Percentiles rank a stretch among this genome's conserved stretches.
phyloP scores from a whole-genome alignment of 2,797 vertebrate genomes.

The Australoheros facetus region DNA sequence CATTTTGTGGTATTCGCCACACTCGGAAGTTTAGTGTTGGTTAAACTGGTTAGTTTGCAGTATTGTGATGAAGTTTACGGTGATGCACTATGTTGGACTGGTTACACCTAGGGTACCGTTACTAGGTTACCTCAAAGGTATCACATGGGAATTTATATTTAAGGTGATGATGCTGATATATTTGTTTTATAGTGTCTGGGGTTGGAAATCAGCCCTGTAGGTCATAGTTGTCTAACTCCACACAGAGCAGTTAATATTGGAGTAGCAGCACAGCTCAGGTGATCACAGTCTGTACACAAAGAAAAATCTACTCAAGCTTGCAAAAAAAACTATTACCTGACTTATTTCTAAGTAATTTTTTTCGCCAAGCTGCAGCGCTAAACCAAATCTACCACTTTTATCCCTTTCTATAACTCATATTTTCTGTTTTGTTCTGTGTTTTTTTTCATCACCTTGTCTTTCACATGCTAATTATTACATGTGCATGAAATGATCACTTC shows the following conservation, averaged over 20 bases:
- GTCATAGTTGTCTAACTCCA: background rate
- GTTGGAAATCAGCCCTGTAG: no score
- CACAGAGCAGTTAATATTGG: background rate
- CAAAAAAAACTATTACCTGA: background rate
- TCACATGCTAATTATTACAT: constrained; percentile 24
- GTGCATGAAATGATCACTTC: constrained; percentile 31
- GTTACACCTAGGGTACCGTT: background rate
- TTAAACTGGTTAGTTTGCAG: background rate
- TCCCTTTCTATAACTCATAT: background rate
- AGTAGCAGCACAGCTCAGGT: background rate
- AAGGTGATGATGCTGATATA: background rate
- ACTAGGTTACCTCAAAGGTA: background rate
- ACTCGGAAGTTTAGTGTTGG: no score
- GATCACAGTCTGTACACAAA: background rate
- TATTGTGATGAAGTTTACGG: background rate
- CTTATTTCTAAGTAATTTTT: background rate
- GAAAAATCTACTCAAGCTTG: background rate
- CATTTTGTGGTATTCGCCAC: no score
- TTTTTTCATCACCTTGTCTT: background rate
- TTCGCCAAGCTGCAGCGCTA: background rate
- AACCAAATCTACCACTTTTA: background rate
- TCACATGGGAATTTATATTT: background rate
- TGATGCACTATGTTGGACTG: background rate
- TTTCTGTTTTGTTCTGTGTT: background rate
- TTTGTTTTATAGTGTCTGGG: no score